These are phyloP conservation scores for Botia almorhae DNA, from an alignment of 2,797 vertebrate species.

Conservation along the genomic window DNA sequence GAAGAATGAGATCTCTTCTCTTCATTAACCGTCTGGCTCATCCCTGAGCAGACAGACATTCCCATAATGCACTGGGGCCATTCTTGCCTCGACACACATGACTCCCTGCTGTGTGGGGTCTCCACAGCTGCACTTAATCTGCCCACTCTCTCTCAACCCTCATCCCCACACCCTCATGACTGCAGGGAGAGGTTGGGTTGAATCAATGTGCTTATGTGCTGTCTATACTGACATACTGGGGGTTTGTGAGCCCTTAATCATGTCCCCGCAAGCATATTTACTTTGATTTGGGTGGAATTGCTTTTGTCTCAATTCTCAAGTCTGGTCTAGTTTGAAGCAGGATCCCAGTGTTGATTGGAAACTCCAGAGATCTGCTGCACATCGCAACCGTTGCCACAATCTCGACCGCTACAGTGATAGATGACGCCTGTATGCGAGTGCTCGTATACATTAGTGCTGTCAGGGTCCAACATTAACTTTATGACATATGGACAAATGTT, in stretches of 20 bases:
- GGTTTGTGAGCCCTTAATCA: conserved; percentile 56
- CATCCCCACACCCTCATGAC: conserved; percentile 50
- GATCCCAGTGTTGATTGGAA: conserved; percentile 49
- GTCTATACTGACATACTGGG: conserved; percentile 59
- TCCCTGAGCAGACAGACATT: conserved; percentile 34
- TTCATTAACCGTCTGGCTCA: conserved; percentile 38
- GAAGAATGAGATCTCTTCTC: conserved; percentile 39
- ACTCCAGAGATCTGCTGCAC: conserved; percentile 36
- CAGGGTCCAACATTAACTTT: conserved; percentile 14
- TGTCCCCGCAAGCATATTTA: conserved; percentile 59
- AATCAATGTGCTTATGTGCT: conserved; percentile 59
- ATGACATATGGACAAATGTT: not conserved
- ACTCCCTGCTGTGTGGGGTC: conserved; percentile 62
- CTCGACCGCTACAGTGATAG: not conserved
- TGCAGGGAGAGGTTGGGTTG: conserved; percentile 61
- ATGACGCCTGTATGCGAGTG: not conserved
- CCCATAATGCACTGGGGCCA: conserved; percentile 58
- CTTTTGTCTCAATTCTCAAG: conserved; percentile 56
- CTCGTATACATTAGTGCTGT: conserved; percentile 3
- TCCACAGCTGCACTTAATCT: conserved; percentile 62
- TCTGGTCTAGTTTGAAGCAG: conserved; percentile 38
- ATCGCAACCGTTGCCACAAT: not conserved
- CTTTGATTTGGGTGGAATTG: conserved; percentile 56
- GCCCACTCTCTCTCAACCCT: conserved; percentile 43
- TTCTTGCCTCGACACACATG: conserved; percentile 56